Evolutionary conservation across 2,888 invertebrate genomes (phyloP).

Genomic region (Stenotaenia linearis): DNA sequence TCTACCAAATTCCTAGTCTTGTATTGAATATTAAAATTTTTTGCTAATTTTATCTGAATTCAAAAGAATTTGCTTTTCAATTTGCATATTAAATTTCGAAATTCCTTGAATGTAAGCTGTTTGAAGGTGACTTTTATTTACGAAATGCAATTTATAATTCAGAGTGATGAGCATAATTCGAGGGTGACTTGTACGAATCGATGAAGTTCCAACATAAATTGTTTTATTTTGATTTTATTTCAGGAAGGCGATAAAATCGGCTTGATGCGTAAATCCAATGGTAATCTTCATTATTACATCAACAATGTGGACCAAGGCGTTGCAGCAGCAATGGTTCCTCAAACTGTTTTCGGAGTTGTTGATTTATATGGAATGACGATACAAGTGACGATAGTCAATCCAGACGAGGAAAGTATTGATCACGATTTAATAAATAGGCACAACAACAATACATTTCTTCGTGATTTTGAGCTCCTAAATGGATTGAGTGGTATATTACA

Average conservation of each 20-base stretch:
- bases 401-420: constrained; percentile 53
- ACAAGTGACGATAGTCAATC: constrained; percentile 75
- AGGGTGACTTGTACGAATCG: too few relatives aligned
- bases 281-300: constrained; percentile 85
- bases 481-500: background rate
- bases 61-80: too few relatives aligned
- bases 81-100: too few relatives aligned
- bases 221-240: background rate
- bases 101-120: too few relatives aligned
- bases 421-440: constrained; percentile 3
- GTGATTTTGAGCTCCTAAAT: background rate
- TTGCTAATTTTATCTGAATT: too few relatives aligned
- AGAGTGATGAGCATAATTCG: too few relatives aligned
- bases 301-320: constrained; percentile 90
- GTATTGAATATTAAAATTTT: too few relatives aligned
- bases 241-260: constrained; percentile 87
- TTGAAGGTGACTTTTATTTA: too few relatives aligned
- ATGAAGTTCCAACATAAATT: too few relatives aligned
- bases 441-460: constrained; percentile 22
- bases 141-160: too few relatives aligned
- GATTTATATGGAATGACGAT: constrained; percentile 94
- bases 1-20: too few relatives aligned
- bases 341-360: constrained; percentile 85
- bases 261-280: constrained; percentile 76
- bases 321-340: constrained; percentile 73